Conservation (phyloP, 2,888 invertebrate genomes). For the Nowickia ferox region DNA sequence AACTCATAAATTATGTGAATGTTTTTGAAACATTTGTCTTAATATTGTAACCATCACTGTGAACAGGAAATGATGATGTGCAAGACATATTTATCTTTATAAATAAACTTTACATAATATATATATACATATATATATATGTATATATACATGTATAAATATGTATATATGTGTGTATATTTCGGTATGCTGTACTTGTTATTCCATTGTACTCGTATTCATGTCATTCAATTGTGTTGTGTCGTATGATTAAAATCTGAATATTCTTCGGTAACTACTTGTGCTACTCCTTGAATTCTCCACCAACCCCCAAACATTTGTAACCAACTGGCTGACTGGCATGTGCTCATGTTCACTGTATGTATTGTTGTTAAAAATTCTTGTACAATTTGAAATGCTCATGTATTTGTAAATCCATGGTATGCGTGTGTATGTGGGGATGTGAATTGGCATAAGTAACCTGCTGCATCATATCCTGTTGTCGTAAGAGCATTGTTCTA, state of each 20-base stretch:
- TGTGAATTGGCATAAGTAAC: slow-evolving; percentile 44
- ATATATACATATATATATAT: neutral
- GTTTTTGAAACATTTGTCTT: slow-evolving; percentile 43
- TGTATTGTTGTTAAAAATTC: slow-evolving; percentile 26
- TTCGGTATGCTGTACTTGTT: slow-evolving; percentile 16
- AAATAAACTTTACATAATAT: neutral
- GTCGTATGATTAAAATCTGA: slow-evolving; percentile 44
- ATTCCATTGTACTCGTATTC: slow-evolving; percentile 37
- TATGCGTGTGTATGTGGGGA: neutral
- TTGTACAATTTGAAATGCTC: slow-evolving; percentile 1
- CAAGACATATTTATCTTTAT: neutral
- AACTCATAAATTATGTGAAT: neutral
- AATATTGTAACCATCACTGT: slow-evolving; percentile 24
- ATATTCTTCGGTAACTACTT: slow-evolving; percentile 33
- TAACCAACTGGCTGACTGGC: neutral
- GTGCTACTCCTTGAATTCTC: slow-evolving; percentile 14
- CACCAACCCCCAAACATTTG: neutral
- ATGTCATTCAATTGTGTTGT: slow-evolving; percentile 54
- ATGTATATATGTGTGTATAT: neutral
- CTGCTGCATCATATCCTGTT: slow-evolving; percentile 68
- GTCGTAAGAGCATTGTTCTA: slow-evolving; percentile 58
- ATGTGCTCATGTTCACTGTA: slow-evolving; percentile 30
- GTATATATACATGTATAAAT: neutral
- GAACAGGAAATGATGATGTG: slow-evolving; percentile 41
- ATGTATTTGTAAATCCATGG: neutral